Conservation (phyloP, 2,888 invertebrate species). For the Mylabris sibirica region DNA sequence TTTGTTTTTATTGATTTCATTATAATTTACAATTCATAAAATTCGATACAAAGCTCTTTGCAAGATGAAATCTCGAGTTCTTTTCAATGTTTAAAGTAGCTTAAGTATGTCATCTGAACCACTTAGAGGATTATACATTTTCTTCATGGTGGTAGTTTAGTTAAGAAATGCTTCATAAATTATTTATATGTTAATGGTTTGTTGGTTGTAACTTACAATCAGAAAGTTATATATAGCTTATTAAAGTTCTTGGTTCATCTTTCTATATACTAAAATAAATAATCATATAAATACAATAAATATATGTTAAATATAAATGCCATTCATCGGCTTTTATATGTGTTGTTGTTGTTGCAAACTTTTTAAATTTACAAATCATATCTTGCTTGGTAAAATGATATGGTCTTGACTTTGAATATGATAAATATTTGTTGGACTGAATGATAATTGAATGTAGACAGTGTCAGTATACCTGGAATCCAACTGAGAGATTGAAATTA, state of each 20-base stretch:
- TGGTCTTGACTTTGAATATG: conserved; percentile 1
- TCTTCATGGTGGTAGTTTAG: conserved; percentile 17
- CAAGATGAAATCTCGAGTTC: conserved; percentile 1
- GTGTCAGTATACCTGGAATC: conserved; percentile 8
- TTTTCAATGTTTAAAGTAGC: conserved; percentile 13
- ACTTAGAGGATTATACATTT: conserved; percentile 18
- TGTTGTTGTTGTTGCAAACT: neutral
- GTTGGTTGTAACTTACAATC: conserved; percentile 2
- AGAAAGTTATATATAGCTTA: neutral
- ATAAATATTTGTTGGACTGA: conserved; percentile 4
- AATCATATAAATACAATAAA: neutral
- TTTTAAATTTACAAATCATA: conserved; percentile 3
- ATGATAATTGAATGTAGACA: conserved; percentile 11
- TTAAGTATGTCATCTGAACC: conserved; percentile 19
- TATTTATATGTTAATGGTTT: conserved; percentile 33
- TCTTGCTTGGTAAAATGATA: conserved; percentile 3
- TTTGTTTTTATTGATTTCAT: neutral
- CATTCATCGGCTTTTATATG: conserved; percentile 2
- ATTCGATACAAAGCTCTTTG: conserved; percentile 9
- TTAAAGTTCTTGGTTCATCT: neutral
- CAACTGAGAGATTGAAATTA: conserved; percentile 5
- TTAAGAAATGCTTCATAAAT: conserved; percentile 28
- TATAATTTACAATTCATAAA: neutral
- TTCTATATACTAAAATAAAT: neutral
- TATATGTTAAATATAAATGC: neutral